Evolutionary conservation across 2,113 vertebrate genomes (phyloP).

Genomic region (Ctenodactylus gundi): DNA sequence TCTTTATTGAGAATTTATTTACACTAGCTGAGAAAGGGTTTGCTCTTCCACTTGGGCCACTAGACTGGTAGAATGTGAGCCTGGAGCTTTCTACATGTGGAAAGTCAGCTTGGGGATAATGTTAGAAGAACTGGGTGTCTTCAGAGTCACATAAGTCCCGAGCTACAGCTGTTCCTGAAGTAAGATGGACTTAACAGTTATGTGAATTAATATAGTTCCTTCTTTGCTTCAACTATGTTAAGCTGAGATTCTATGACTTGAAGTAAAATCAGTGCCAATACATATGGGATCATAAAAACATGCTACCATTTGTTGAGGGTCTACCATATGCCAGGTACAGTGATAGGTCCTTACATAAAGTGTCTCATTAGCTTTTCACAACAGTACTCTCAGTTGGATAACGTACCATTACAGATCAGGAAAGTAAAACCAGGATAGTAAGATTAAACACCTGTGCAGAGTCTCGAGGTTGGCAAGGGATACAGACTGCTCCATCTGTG

Average conservation of each 20-base stretch:
- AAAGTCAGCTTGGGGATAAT: not conserved
- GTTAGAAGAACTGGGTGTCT: not conserved
- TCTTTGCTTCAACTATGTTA: not conserved
- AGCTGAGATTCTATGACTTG: not conserved
- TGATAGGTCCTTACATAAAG: not conserved
- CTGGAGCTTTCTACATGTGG: not conserved
- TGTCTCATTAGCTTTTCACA: not conserved
- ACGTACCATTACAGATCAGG: not conserved
- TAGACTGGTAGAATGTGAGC: not conserved
- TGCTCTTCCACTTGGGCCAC: not conserved
- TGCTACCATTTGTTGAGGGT: not conserved
- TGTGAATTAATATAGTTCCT: not conserved
- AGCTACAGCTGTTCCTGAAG: not conserved
- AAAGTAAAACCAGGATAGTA: not conserved
- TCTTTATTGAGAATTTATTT: not conserved
- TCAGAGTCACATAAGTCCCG: not conserved
- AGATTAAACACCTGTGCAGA: not conserved
- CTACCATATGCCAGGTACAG: not conserved
- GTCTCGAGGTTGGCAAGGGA: fast-evolving
- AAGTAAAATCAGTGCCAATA: not conserved
- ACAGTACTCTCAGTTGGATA: not conserved
- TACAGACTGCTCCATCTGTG: not conserved
- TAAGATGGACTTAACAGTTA: not conserved
- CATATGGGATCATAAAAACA: not conserved
- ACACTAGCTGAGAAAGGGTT: not conserved